Evolutionary conservation across 2,797 vertebrate genomes (phyloP), one percentile per base, ranked within the genome.

Genomic region (Channallabes apus): DNA sequence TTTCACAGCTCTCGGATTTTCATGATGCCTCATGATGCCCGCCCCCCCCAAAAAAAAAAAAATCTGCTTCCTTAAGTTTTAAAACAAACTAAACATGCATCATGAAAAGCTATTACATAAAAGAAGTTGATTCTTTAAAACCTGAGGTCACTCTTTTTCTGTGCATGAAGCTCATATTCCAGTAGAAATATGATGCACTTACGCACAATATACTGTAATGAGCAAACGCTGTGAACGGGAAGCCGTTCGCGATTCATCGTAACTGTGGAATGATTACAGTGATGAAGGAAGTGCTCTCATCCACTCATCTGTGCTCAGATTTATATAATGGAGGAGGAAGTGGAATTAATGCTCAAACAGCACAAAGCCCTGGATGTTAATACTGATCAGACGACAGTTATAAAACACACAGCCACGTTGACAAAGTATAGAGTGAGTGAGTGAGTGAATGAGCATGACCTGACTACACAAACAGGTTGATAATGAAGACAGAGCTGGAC

Each of bases 381-480:
- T 20, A 32, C n/a, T 4, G 62, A 67, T 69, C 80, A 54, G n/a
- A 68, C 27, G 27, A 6, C 35, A n/a, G 35, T 51, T 62, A 65
- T 12, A 65, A 41, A 64, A 14, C 58, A 54, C 58, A 54, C 38
- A 29, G 73, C 41, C 41, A 77, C 54, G 51, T 18, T 69, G 75
- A 79, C 65, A 38, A 56, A 84, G 69, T 65, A 56, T 71, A 83
- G 82, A 58, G 61, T 0, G 29, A 51, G 22, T 0, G 46, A 11
- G 46, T 2, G 46, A 46, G 41, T 0, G 41, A 41, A 7, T 8
- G 41, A 41, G 51, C 17, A 27, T 56, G 46, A 46, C 29, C 29
- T 84, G 62, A 38, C 15, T 38, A 84, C 27, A 59, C 51, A 80
- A 61, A 71, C 54, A 84, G 65, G 6, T 20, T 41, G 64, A 29